phyloP scores from a whole-genome alignment of 2,888 invertebrate genomes.

The Scelioninae gen. 2 region DNA sequence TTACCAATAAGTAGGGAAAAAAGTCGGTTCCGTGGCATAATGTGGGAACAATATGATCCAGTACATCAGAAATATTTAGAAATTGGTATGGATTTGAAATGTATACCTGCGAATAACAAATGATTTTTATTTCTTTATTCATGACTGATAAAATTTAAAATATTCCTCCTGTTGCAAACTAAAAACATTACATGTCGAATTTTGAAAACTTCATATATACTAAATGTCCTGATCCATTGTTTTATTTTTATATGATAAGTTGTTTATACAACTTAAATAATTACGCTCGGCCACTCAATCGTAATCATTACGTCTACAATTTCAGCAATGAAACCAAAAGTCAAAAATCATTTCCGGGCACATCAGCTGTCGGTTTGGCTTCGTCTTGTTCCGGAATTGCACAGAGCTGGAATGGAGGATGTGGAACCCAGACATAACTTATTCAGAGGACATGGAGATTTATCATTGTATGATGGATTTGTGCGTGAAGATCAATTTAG shows the following conservation, averaged over 20 bases:
- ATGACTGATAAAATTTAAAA: too few relatives aligned
- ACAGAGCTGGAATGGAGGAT: constrained; percentile 92
- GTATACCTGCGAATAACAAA: too few relatives aligned
- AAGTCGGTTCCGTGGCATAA: constrained; percentile 87
- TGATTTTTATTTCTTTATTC: too few relatives aligned
- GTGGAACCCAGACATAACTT: constrained; percentile 91
- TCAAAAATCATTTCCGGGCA: constrained; percentile 95
- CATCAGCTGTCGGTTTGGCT: constrained; percentile 97
- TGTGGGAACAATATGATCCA: constrained; percentile 95
- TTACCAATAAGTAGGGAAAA: constrained; percentile 88
- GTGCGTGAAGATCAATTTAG: constrained; percentile 90
- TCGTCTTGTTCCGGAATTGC: constrained; percentile 92
- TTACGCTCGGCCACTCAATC: too few relatives aligned
- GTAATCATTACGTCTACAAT: too few relatives aligned
- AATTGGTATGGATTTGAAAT: constrained; percentile 87
- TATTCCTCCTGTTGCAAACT: too few relatives aligned
- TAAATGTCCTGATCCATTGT: too few relatives aligned
- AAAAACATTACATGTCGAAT: too few relatives aligned
- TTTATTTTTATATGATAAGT: too few relatives aligned
- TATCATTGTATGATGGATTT: constrained; percentile 91
- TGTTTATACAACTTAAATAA: too few relatives aligned
- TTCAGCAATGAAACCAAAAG: constrained; percentile 91
- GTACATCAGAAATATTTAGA: constrained; percentile 95
- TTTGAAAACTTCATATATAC: too few relatives aligned
- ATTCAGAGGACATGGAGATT: constrained; percentile 92